A percentile compares a stretch with the other conserved stretches of the same genome.
phyloP scores from a whole-genome alignment of 2,113 vertebrate species.

The Cephalopterus ornatus region DNA sequence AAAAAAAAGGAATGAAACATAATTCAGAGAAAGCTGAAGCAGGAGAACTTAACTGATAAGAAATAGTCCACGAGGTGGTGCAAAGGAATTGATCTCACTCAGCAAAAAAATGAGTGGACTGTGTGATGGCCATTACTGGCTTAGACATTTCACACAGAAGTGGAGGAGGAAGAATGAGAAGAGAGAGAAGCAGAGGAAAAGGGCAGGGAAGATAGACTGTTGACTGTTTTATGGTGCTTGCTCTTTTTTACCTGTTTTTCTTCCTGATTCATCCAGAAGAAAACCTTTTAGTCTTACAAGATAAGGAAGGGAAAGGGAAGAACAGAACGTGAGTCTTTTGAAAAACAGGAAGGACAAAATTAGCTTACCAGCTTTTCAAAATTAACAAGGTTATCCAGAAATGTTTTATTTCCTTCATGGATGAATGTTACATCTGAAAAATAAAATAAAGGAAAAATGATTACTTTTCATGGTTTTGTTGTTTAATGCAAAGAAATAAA shows the following conservation, averaged over 20 bases:
- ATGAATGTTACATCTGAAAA: conserved; percentile 92
- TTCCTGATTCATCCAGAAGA: neutral
- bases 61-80: neutral
- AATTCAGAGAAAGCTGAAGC: neutral
- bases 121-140: neutral
- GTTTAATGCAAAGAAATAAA: neutral
- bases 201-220: neutral
- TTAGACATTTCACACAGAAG: neutral
- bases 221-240: neutral
- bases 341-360: conserved; percentile 31
- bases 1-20: neutral
- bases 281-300: neutral
- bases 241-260: neutral
- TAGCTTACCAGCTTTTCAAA: conserved; percentile 97
- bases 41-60: neutral
- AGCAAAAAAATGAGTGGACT: neutral
- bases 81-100: neutral
- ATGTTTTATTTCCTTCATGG: conserved; percentile 98
- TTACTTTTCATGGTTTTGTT: neutral
- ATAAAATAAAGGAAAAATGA: conserved; percentile 30
- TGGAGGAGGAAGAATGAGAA: neutral
- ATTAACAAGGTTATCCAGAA: conserved; percentile 96
- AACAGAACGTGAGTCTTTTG: neutral
- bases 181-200: neutral
- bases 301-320: neutral